Evolutionary conservation across 2,113 vertebrate species (phyloP).

Genomic region (Arizona elegans): DNA sequence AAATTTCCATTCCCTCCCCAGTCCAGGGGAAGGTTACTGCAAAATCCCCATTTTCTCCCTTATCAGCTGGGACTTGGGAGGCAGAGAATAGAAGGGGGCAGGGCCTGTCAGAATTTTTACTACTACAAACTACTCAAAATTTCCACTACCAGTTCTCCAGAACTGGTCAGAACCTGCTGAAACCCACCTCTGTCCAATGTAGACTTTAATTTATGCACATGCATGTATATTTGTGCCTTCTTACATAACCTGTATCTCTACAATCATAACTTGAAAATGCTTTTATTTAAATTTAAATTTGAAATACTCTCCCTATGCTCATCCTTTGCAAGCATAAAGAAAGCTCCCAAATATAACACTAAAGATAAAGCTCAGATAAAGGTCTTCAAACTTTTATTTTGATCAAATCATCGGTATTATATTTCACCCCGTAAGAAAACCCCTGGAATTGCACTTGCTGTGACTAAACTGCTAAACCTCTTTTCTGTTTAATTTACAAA

Average conservation of each 20-base stretch:
- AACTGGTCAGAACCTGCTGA: too few species aligned
- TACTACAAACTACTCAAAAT: too few species aligned
- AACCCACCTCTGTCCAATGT: background rate
- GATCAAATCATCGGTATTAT: constrained; percentile 14
- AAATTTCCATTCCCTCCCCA: too few species aligned
- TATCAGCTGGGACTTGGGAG: too few species aligned
- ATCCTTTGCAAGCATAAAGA: background rate
- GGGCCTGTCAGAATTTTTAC: too few species aligned
- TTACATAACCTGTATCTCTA: background rate
- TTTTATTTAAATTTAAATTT: background rate
- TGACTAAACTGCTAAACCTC: constrained; percentile 23
- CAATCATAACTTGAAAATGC: background rate
- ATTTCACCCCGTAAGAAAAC: constrained; percentile 26
- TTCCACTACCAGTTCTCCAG: too few species aligned
- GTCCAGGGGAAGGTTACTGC: too few species aligned
- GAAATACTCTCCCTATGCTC: background rate
- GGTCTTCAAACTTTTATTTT: constrained; percentile 17
- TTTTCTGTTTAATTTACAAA: constrained; percentile 17
- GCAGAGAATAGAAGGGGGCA: too few species aligned
- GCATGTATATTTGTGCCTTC: background rate
- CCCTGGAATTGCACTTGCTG: background rate
- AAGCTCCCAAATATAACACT: background rate
- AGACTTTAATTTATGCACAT: background rate
- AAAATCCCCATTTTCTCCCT: too few species aligned
- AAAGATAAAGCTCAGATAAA: background rate